These are phyloP conservation scores for Rhadina sibilatrix DNA, from an alignment of 2,113 vertebrate species.

Conservation along the genomic window DNA sequence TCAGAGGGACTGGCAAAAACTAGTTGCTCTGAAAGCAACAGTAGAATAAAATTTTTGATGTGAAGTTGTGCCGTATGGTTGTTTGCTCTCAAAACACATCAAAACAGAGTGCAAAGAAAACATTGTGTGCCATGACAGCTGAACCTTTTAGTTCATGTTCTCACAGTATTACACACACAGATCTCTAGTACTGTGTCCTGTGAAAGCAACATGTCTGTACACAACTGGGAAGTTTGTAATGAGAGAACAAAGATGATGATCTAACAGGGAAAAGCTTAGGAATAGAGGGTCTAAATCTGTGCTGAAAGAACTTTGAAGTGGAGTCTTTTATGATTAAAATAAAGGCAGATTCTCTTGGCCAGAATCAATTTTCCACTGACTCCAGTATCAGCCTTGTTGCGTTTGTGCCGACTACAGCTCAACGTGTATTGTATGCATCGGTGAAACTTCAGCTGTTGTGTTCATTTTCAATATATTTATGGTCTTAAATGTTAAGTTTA, in stretches of 20 bases:
- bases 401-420: neutral
- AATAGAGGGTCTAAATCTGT: neutral
- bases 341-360: neutral
- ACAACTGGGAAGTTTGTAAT: neutral
- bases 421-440: neutral
- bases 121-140: neutral
- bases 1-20: neutral
- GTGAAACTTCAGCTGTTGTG: neutral
- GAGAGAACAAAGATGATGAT: neutral
- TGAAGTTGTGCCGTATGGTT: constrained; percentile 27
- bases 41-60: constrained; percentile 36
- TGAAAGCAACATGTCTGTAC: fast-evolving
- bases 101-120: constrained; percentile 25
- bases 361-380: neutral
- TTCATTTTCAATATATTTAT: neutral
- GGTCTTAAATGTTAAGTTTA: neutral
- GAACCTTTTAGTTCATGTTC: neutral
- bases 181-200: neutral
- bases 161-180: neutral
- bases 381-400: neutral
- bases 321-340: neutral
- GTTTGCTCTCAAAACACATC: constrained; percentile 59
- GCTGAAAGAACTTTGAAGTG: neutral
- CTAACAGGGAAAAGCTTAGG: neutral
- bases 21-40: neutral